Conservation (phyloP, 2,113 vertebrate species). For the Ochotona princeps region DNA sequence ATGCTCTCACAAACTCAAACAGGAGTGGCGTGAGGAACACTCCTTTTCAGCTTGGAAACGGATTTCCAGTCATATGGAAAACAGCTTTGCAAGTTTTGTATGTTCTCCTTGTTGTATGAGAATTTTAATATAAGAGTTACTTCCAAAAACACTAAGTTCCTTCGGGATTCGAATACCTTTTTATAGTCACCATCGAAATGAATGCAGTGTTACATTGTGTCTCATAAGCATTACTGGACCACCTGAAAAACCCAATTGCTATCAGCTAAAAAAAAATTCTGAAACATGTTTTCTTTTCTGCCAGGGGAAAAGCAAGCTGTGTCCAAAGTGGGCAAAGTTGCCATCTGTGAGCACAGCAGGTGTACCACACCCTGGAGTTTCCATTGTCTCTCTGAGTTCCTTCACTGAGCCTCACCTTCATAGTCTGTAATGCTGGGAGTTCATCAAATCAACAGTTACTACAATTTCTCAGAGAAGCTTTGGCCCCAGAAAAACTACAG, state of each 20-base stretch:
- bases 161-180: slow-evolving; percentile 8
- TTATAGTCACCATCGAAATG: slow-evolving; percentile 13
- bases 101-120: background rate
- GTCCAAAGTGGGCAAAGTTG: background rate
- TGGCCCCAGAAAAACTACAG: background rate
- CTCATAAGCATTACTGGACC: background rate
- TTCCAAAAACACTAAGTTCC: background rate
- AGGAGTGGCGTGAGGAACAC: background rate
- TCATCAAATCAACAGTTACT: background rate
- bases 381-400: background rate
- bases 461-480: slow-evolving; percentile 31
- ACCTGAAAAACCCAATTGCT: background rate
- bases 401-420: background rate
- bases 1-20: background rate
- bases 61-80: background rate
- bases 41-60: background rate
- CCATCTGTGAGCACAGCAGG: background rate
- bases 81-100: background rate
- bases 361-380: background rate
- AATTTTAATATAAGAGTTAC: slow-evolving; percentile 43
- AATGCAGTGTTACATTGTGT: background rate
- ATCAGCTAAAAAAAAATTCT: background rate
- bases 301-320: background rate
- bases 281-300: background rate
- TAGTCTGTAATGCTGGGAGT: background rate